Evolutionary conservation across 2,888 invertebrate genomes (phyloP), one percentile per base, ranked within the genome.

Genomic region (Drosophila heteroneura): DNA sequence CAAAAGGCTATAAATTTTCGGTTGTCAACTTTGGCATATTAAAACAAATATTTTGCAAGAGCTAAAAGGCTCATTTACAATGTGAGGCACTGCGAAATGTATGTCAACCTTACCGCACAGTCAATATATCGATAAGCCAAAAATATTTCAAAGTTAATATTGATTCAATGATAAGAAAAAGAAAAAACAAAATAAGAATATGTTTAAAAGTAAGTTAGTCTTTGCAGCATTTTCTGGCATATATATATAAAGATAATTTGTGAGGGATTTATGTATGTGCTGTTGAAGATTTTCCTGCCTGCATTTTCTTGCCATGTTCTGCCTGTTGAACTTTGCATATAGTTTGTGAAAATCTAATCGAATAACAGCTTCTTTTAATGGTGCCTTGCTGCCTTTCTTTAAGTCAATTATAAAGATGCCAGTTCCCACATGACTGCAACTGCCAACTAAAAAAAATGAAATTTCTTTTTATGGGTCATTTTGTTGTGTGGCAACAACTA

Each of bases 1-100:
- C 53, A 37, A 58, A 41, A 32, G 54, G 68, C 73, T 53, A 64
- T 73, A 49, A n/a, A 60, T 66, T 44, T 53, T 26, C 28, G 56
- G 52, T 49, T 19, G 59, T 70, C 54, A 77, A 77, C 77, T 79
- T 74, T 77, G 70, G 32, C 76, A 77, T 78, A 63, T 68, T 61
- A n/a, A 58, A 54, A 44, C 33, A 61, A 57, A 64, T 58, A 61
- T 73, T 49, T 67, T 16, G 54, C 54, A 56, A 74, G 33, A 41
- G 35, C 39, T 56, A 54, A 71, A 56, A 66, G 54, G 51, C 62
- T 62, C 59, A 59, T 54, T 68, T 56, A 26, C 19, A 67, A 19
- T 26, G 19, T 54, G 6, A 35, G 22, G 32, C 47, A 41, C 32
- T 44, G 22, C 44, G 22, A 63, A 76, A 51, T 51, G 59, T 69